phyloP scores from a whole-genome alignment of 2,888 invertebrate species.

The Erebia aethiops region DNA sequence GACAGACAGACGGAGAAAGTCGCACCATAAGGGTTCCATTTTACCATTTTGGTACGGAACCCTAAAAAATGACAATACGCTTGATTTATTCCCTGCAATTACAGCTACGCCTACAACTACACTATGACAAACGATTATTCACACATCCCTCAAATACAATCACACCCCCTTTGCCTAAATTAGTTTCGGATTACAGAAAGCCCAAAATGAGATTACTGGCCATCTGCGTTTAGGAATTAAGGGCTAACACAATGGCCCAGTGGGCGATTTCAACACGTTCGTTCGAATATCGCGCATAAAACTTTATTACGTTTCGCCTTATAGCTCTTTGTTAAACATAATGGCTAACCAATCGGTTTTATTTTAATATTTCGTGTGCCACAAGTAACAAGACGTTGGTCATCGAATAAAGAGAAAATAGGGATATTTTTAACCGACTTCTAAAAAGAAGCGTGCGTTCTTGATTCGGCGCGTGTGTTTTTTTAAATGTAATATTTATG shows the following conservation, averaged over 20 bases:
- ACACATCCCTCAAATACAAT: constrained; percentile 4
- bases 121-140: background rate
- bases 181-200: constrained; percentile 29
- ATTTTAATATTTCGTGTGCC: constrained; percentile 38
- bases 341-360: constrained; percentile 45
- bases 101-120: background rate
- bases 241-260: constrained; percentile 51
- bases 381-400: constrained; percentile 35
- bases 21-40: too few species aligned
- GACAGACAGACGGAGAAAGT: too few species aligned
- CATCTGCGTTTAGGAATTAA: constrained; percentile 44
- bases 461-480: too few species aligned
- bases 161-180: constrained; percentile 18
- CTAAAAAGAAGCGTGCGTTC: too few species aligned
- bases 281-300: constrained; percentile 54
- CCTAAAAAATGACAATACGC: background rate
- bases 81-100: background rate
- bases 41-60: too few species aligned
- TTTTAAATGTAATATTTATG: too few species aligned
- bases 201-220: constrained; percentile 32
- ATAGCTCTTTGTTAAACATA: constrained; percentile 56
- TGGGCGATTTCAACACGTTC: constrained; percentile 48
- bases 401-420: constrained; percentile 5
- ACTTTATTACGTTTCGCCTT: constrained; percentile 62
- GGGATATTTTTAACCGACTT: background rate